A percentile compares a stretch with the other conserved stretches of the same genome.
These are phyloP conservation scores for Hylaea fasciaria DNA, from an alignment of 2,888 invertebrate species.

Conservation along the genomic window DNA sequence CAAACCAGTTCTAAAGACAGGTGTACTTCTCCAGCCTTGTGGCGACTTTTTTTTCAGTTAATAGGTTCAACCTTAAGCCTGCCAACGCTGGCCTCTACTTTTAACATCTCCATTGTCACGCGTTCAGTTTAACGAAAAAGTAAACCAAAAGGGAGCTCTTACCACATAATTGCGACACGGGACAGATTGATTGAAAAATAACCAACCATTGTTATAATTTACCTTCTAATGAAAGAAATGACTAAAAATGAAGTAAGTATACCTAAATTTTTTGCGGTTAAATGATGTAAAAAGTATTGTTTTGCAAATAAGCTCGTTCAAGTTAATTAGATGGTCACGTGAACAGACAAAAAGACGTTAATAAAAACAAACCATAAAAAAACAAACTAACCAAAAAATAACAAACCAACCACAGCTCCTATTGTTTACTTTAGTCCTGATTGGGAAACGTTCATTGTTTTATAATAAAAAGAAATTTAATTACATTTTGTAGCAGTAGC, in stretches of 20 bases:
- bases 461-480: constrained; percentile 61
- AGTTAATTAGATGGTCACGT: constrained; percentile 19
- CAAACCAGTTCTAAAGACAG: constrained; percentile 77
- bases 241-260: constrained; percentile 10
- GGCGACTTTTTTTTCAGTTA: constrained; percentile 51
- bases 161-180: too few relatives aligned
- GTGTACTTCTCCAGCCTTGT: constrained; percentile 58
- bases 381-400: too few relatives aligned
- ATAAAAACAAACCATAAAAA: constrained; percentile 34
- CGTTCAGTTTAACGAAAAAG: too few relatives aligned
- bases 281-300: constrained; percentile 3
- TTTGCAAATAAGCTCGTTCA: constrained; percentile 12
- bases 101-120: too few relatives aligned
- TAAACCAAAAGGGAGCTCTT: too few relatives aligned
- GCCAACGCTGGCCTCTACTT: constrained; percentile 39
- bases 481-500: constrained; percentile 66
- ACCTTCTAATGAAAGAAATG: constrained; percentile 11
- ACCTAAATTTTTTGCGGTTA: constrained; percentile 9
- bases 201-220: constrained; percentile 3
- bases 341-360: constrained; percentile 21
- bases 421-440: constrained; percentile 39
- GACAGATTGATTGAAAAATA: constrained; percentile 10
- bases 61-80: constrained; percentile 57
- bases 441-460: constrained; percentile 56
- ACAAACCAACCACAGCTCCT: too few relatives aligned